Percentiles rank a stretch among this genome's conserved stretches.
These are phyloP conservation scores for Apteryx owenii DNA, from an alignment of 2,113 vertebrate genomes.

Conservation along the genomic window DNA sequence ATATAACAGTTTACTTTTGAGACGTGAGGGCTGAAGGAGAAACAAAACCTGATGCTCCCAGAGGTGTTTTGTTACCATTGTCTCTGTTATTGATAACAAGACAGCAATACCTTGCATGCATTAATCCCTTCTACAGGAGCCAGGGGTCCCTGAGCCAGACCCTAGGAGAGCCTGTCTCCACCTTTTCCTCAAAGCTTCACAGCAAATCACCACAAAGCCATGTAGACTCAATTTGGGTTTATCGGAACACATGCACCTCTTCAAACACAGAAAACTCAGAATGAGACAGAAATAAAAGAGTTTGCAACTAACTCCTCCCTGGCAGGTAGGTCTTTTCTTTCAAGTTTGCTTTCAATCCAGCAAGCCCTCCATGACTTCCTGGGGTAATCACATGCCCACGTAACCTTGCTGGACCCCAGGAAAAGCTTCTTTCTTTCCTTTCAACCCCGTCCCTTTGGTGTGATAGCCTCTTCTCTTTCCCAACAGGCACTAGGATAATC, in stretches of 20 bases:
- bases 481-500: no score
- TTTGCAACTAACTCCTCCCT: neutral
- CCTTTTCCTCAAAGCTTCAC: neutral
- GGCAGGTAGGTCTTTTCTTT: neutral
- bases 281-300: neutral
- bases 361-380: neutral
- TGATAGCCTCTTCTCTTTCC: no score
- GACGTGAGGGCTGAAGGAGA: neutral
- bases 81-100: neutral
- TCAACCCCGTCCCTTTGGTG: neutral
- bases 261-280: neutral
- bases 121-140: neutral
- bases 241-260: neutral
- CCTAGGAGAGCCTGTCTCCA: neutral
- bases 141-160: accelerated
- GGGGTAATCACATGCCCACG: neutral
- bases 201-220: neutral
- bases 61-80: neutral
- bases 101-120: neutral
- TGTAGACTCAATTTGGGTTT: neutral
- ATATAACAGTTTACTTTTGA: neutral
- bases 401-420: neutral
- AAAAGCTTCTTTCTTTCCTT: neutral
- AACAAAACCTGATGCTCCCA: neutral
- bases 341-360: neutral